These are phyloP conservation scores for Sitta europaea DNA, from an alignment of 2,113 vertebrate genomes.

Conservation along the genomic window DNA sequence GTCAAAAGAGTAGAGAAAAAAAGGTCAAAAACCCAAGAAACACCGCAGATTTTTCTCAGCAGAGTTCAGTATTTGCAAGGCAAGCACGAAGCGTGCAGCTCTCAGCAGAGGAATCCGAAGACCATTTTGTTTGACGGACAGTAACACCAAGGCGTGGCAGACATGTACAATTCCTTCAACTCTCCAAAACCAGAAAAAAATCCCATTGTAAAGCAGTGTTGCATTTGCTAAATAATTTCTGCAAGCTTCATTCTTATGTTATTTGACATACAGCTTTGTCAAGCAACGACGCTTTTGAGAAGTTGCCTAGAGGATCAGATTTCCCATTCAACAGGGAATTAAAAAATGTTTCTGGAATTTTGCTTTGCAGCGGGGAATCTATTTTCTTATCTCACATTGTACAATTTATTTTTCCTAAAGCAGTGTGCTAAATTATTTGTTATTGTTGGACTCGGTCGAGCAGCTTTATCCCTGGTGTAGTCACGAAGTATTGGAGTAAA, in stretches of 20 bases:
- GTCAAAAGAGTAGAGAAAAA: neutral
- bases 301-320: constrained; percentile 55
- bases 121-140: neutral
- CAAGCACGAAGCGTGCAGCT: neutral
- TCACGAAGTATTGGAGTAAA: constrained; percentile 26
- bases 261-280: constrained; percentile 36
- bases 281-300: neutral
- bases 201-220: neutral
- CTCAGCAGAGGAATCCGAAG: neutral
- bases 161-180: neutral
- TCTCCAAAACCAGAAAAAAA: neutral
- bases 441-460: constrained; percentile 39
- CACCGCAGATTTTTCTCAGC: neutral
- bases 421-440: constrained; percentile 63
- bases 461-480: constrained; percentile 38
- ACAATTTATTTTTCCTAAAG: constrained; percentile 67
- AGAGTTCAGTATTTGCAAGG: neutral
- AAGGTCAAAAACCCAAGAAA: neutral
- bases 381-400: constrained; percentile 63
- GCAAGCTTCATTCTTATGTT: constrained; percentile 22
- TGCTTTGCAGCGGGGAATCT: constrained; percentile 61
- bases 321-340: constrained; percentile 55
- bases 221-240: constrained; percentile 31
- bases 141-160: neutral
- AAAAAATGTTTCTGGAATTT: constrained; percentile 64